These are phyloP conservation scores for Harpalus rubripes DNA, from an alignment of 2,888 invertebrate genomes.

Conservation along the genomic window DNA sequence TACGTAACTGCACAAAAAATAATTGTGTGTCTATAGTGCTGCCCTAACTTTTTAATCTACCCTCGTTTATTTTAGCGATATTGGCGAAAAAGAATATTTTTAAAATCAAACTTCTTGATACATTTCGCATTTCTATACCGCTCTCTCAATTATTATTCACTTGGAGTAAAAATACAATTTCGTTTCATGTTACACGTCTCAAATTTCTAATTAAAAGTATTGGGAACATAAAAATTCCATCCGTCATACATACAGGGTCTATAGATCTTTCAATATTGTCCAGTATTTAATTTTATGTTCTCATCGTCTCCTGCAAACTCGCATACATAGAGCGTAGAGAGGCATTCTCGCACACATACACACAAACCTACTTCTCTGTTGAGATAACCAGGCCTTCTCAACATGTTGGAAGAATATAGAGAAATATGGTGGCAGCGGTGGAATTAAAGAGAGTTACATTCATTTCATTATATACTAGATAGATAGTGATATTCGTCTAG, in stretches of 20 bases:
- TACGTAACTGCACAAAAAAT: no score
- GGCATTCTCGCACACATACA: constrained; percentile 18
- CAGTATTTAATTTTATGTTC: constrained; percentile 49
- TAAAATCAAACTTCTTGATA: not conserved
- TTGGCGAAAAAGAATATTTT: no score
- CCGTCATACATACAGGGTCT: constrained; percentile 12
- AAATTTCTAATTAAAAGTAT: constrained; percentile 43
- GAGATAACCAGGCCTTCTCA: not conserved
- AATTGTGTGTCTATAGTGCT: no score
- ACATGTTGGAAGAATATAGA: not conserved
- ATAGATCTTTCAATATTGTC: constrained; percentile 49
- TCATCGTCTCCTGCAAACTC: constrained; percentile 39
- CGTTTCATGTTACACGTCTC: not conserved
- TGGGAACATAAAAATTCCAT: constrained; percentile 41
- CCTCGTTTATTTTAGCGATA: no score
- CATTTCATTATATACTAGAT: no score
- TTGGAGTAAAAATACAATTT: constrained; percentile 1
- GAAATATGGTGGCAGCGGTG: not conserved
- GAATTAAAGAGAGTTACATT: not conserved
- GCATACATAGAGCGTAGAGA: not conserved
- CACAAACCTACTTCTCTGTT: constrained; percentile 40
- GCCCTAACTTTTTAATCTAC: no score
- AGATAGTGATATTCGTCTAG: no score
- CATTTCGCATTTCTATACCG: not conserved
- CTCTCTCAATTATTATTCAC: not conserved